These are phyloP conservation scores for Ctenochaetus hawaiiensis DNA, from an alignment of 2,797 vertebrate species.

Conservation along the genomic window DNA sequence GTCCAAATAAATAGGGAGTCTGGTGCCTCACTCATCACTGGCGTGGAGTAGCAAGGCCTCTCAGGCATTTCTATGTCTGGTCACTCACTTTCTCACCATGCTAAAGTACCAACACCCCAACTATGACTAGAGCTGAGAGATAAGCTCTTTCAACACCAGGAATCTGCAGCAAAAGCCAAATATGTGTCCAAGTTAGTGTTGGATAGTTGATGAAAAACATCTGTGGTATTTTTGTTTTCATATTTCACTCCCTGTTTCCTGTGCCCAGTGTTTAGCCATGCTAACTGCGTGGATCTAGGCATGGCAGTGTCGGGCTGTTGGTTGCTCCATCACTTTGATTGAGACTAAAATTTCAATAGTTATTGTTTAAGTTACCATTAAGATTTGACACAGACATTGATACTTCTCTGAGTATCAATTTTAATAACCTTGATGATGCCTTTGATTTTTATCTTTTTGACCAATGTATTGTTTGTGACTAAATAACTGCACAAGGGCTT, in stretches of 20 bases:
- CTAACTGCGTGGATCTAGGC: background rate
- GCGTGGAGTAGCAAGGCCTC: constrained; percentile 51
- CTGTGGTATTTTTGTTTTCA: constrained; percentile 70
- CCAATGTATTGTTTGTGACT: background rate
- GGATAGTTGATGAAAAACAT: constrained; percentile 80
- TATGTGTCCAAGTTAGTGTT: constrained; percentile 73
- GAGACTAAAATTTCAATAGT: background rate
- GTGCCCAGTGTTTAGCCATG: constrained; percentile 37
- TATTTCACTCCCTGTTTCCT: constrained; percentile 52
- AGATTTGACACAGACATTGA: background rate
- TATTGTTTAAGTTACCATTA: background rate
- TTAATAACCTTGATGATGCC: background rate
- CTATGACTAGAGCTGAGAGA: constrained; percentile 68
- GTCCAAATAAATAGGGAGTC: constrained; percentile 76
- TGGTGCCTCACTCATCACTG: constrained; percentile 72
- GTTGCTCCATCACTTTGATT: background rate
- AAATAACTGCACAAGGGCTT: background rate
- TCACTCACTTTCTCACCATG: constrained; percentile 68
- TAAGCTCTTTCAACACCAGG: constrained; percentile 75
- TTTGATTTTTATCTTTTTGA: background rate
- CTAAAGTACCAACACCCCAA: constrained; percentile 46
- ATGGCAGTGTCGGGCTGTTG: background rate
- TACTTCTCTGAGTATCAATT: background rate
- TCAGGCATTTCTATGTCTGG: constrained; percentile 50
- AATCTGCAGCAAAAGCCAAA: constrained; percentile 75